Evolutionary conservation across 1,140 invertebrate species (phyloP).

Genomic region (Bombus superbus): DNA sequence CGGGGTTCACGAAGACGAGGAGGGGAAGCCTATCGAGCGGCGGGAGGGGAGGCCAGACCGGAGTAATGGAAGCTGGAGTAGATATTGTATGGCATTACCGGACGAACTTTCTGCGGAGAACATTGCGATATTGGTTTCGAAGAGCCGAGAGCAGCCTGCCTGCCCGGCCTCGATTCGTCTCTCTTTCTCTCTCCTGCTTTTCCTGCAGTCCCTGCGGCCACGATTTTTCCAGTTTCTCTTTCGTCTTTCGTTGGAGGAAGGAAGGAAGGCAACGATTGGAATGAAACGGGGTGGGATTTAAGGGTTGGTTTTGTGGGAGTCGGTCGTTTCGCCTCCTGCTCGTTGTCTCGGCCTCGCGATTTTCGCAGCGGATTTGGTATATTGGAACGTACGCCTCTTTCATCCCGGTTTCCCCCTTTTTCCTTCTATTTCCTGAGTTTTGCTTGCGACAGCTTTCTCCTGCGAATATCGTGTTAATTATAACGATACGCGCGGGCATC

Average conservation of each 20-base stretch:
- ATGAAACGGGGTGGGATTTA: slow-evolving; percentile 27
- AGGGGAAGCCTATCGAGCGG: slow-evolving; percentile 61
- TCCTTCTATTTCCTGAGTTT: neutral
- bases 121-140: slow-evolving; percentile 81
- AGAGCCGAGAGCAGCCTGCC: slow-evolving; percentile 48
- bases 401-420: neutral
- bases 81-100: slow-evolving; percentile 81
- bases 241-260: slow-evolving; percentile 16
- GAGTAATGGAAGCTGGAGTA: slow-evolving; percentile 81
- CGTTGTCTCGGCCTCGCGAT: slow-evolving; percentile 4
- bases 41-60: slow-evolving; percentile 66
- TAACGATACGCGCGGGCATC: too few relatives aligned
- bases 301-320: slow-evolving; percentile 20
- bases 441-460: too few relatives aligned
- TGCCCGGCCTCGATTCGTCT: slow-evolving; percentile 50
- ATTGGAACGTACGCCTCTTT: neutral
- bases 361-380: neutral
- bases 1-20: slow-evolving; percentile 46
- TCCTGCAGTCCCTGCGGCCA: neutral
- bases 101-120: slow-evolving; percentile 78
- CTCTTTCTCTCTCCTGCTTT: neutral
- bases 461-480: too few relatives aligned
- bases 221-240: slow-evolving; percentile 23
- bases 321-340: neutral
- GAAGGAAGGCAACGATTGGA: slow-evolving; percentile 37